These are phyloP conservation scores for Doryteuthis pealeii DNA, from an alignment of 1,140 invertebrate genomes.

Conservation along the genomic window DNA sequence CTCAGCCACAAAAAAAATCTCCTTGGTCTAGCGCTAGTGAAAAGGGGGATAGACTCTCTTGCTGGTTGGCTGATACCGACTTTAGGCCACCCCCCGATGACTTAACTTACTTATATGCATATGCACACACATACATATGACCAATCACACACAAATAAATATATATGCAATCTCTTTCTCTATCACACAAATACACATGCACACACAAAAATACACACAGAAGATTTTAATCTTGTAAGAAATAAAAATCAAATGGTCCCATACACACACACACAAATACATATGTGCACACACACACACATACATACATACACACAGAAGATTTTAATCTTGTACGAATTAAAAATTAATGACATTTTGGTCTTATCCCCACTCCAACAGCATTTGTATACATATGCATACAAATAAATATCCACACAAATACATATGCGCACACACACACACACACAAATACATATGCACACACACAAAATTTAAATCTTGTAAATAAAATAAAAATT, in stretches of 20 bases:
- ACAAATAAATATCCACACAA: not conserved
- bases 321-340: not conserved
- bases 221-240: too few relatives aligned
- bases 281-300: not conserved
- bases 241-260: not conserved
- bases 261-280: not conserved
- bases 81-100: too few relatives aligned
- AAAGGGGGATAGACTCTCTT: too few relatives aligned
- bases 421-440: not conserved
- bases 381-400: not conserved
- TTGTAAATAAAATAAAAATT: too few relatives aligned
- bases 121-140: not conserved
- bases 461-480: not conserved
- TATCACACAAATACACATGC: too few relatives aligned
- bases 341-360: not conserved
- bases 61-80: too few relatives aligned
- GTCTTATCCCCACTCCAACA: not conserved
- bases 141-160: not conserved
- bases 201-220: not conserved
- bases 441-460: not conserved
- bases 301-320: not conserved
- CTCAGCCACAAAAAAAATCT: too few relatives aligned
- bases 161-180: too few relatives aligned
- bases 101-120: too few relatives aligned
- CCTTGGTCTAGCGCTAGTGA: too few relatives aligned